Base-by-base conservation (phyloP, 2,113 vertebrate genomes). In the Aleadryas rufinucha region DNA sequence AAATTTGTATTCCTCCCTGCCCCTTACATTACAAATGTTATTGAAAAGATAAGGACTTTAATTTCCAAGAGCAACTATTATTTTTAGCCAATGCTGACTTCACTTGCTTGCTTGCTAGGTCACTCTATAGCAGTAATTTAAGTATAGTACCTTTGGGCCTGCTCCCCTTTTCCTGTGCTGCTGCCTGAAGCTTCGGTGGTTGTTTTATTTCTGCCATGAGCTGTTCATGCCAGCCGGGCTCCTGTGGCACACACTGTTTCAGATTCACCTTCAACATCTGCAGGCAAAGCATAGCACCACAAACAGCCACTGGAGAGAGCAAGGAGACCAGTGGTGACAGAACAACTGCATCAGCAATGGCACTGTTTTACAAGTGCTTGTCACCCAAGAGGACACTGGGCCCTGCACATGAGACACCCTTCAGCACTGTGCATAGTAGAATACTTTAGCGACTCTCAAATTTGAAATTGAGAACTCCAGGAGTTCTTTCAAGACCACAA, bases 131-230 rank as follows among this genome's bases (percentile, higher is more conserved):
- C 35, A 59, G 8, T 31, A 31, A 18, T 54, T 20, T 33, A 31
- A 33, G 30, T 54, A 54, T 31, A 31, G 28, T 96, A 97, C 96
- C 95, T 95, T 80, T 87, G 44, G 47, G 41, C 39, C 59, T 76
- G 45, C 63, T 85, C 13, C 49, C n/a, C 30, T 78, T 76, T 63
- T 59, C 83, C 41, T n/a, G 63, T 81, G 31, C 59, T 81, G 65
- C 26, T 78, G 68, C 5, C 13, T 0, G 4, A 69, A 96, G 84
- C 20, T 85, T 92, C 1, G 15, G 84, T 24, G 78, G 59, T 18
- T 3, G 79, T 61, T 96, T 96, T 24, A 92, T 41, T 94, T 96
- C 95, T 44, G 39, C 92, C 95, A 80, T 84, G 41, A 96, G 78
- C 35, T 75, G 93, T 35, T 97, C 76, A 8, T 93, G 94, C 37